A percentile compares a stretch with the other conserved stretches of the same genome.
Evolutionary conservation across 2,113 vertebrate genomes (phyloP).

Genomic region (Toxotes chatareus): DNA sequence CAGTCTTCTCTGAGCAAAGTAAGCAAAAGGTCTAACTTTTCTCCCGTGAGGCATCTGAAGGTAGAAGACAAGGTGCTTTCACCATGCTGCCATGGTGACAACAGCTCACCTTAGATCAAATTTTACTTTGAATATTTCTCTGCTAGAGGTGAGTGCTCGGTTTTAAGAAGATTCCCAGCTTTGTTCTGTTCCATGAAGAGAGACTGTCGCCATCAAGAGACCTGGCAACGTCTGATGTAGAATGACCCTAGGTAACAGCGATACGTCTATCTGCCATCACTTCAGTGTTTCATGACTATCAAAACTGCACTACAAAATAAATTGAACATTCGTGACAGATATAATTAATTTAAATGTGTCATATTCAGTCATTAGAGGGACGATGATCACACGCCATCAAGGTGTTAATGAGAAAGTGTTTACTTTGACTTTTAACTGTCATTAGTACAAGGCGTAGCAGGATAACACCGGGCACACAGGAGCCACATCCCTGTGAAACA

Average conservation of each 20-base stretch:
- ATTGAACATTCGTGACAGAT: not conserved
- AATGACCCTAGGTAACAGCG: constrained; percentile 28
- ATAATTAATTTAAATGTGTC: constrained; percentile 20
- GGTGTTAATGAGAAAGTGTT: constrained; percentile 22
- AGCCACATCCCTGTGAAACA: constrained; percentile 28
- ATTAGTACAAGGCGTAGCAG: constrained; percentile 33
- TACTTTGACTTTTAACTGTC: constrained; percentile 46
- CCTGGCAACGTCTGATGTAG: constrained; percentile 16
- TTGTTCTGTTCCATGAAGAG: constrained; percentile 43
- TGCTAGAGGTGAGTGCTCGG: constrained; percentile 52
- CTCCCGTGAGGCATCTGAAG: constrained; percentile 23
- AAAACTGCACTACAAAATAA: constrained; percentile 27
- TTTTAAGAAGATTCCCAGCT: constrained; percentile 45
- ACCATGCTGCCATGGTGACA: constrained; percentile 62
- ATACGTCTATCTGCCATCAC: constrained; percentile 9
- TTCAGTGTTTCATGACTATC: not conserved
- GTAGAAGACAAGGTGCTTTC: constrained; percentile 38
- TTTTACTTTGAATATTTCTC: constrained; percentile 58
- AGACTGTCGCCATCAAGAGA: constrained; percentile 34
- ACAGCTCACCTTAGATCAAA: constrained; percentile 61
- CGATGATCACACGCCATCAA: constrained; percentile 24
- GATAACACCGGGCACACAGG: not conserved
- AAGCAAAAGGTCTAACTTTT: constrained; percentile 55
- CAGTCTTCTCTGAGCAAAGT: constrained; percentile 57
- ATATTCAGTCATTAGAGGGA: constrained; percentile 7